Base-by-base conservation (phyloP, 2,113 vertebrate genomes). In the Microtus richardsoni region DNA sequence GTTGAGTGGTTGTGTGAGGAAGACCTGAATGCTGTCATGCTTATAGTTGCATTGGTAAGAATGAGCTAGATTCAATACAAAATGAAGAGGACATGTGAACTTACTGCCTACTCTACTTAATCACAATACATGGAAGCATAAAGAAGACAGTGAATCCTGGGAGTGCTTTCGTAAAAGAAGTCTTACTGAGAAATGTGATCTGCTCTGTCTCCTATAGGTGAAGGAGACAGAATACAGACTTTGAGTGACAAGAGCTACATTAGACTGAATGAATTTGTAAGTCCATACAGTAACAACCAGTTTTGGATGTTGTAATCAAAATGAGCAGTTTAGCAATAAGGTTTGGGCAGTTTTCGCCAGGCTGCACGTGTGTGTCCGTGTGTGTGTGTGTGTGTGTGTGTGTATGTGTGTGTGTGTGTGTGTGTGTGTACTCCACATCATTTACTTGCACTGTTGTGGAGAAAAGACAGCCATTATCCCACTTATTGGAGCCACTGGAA, bases 351-450 rank as follows among this genome's bases (percentile, higher is more conserved):
- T 78, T 68, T 5, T 30, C 5, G 41, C 30, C 7, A 66, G 21
- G 1, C 3, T 54, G 0, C 11, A 16, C 4, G 52, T 16, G 14
- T 3, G 52, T 3, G 52, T 14, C 14, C 0, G 4, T 49, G 16
- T 54, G 54, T 54, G 52, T 52, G 52, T 52, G 52, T 52, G 52
- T 14, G 52, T 14, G 16, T 6, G 52, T 14, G 52, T 14, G 49
- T 52, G 49, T 52, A 12, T 13, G 14, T 6, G 16, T 19, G 54
- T 6, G 17, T 4, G 54, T 5, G 54, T 17, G 54, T 5, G 52
- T 54, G 52, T 54, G 52, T 54, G 52, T 54, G 17, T 6, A 84
- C 28, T 64, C 17, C 12, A 36, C 62, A 17, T 80, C 58, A 9
- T 88, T 71, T 49, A 16, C 68, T 73, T 93, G 47, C 49, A 82